Evolutionary conservation across 2,797 vertebrate genomes (phyloP).

Genomic region (Onychomys arenicola): DNA sequence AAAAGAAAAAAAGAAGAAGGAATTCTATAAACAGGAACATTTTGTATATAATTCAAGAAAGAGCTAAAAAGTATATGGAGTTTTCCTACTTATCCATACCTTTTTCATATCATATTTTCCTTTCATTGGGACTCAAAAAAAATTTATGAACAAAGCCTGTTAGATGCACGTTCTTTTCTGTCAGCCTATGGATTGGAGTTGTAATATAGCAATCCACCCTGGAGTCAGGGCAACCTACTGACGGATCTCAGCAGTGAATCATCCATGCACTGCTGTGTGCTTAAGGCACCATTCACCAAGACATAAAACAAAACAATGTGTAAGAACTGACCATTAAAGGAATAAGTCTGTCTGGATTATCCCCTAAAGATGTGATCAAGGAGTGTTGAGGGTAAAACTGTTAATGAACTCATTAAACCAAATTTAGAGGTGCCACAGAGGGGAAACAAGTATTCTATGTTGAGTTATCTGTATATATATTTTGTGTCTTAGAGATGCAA

Average conservation of each 20-base stretch:
- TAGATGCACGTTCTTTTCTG: slow-evolving; percentile 67
- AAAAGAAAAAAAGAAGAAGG: neutral
- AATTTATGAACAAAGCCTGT: slow-evolving; percentile 51
- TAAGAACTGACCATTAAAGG: neutral
- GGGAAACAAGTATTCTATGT: neutral
- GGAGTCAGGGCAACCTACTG: neutral
- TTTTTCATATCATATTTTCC: slow-evolving; percentile 46
- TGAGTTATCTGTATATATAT: neutral
- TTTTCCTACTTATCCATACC: slow-evolving; percentile 54
- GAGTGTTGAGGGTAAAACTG: neutral
- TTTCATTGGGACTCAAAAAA: slow-evolving; percentile 75
- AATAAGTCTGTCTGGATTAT: neutral
- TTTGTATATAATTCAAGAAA: slow-evolving; percentile 13
- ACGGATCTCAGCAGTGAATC: neutral
- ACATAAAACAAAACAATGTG: neutral
- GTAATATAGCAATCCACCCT: slow-evolving; percentile 47
- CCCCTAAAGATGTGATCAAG: neutral
- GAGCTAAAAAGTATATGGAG: slow-evolving; percentile 19
- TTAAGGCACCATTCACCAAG: neutral
- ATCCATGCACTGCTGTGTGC: neutral
- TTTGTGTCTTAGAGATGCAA: slow-evolving; percentile 25
- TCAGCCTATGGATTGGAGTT: slow-evolving; percentile 59
- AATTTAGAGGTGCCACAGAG: neutral
- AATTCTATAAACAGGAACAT: neutral
- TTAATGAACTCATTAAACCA: neutral